A percentile compares a stretch with the other conserved stretches of the same genome.
Conservation (phyloP, 1,140 invertebrate species). For the Stenopsyche tienmushanensis region DNA sequence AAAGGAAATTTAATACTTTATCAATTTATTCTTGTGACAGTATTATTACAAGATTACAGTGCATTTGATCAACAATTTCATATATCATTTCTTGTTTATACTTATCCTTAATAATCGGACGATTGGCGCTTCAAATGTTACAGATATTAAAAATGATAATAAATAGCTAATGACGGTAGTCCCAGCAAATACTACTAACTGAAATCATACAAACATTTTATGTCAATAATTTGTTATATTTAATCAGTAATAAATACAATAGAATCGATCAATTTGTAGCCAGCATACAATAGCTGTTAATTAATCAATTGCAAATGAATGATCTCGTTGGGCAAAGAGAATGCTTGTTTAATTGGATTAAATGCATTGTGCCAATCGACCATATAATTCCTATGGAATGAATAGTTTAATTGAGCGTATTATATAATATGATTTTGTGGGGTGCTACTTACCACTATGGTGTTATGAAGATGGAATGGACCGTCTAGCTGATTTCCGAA, state of each 20-base stretch:
- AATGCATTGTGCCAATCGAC: too few relatives aligned
- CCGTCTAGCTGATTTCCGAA: conserved; percentile 76
- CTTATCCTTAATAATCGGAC: conserved; percentile 73
- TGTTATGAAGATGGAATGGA: conserved; percentile 72
- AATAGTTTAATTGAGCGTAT: neutral
- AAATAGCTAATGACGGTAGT: conserved; percentile 76
- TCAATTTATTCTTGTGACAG: neutral
- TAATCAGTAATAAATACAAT: too few relatives aligned
- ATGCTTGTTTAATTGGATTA: too few relatives aligned
- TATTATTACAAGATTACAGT: too few relatives aligned
- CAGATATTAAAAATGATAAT: conserved; percentile 73
- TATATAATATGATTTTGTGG: conserved; percentile 1
- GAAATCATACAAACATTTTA: conserved; percentile 43
- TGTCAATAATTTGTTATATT: too few relatives aligned
- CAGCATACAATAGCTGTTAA: too few relatives aligned
- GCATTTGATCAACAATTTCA: neutral
- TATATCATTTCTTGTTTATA: conserved; percentile 1
- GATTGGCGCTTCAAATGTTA: conserved; percentile 75
- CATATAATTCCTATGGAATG: neutral
- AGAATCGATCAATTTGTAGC: too few relatives aligned
- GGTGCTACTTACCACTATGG: conserved; percentile 65
- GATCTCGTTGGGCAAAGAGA: too few relatives aligned
- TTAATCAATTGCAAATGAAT: too few relatives aligned
- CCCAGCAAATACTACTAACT: conserved; percentile 77
- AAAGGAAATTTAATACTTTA: neutral